Conservation (phyloP, 1,140 invertebrate genomes). For the Akabosia matsudoensis region DNA sequence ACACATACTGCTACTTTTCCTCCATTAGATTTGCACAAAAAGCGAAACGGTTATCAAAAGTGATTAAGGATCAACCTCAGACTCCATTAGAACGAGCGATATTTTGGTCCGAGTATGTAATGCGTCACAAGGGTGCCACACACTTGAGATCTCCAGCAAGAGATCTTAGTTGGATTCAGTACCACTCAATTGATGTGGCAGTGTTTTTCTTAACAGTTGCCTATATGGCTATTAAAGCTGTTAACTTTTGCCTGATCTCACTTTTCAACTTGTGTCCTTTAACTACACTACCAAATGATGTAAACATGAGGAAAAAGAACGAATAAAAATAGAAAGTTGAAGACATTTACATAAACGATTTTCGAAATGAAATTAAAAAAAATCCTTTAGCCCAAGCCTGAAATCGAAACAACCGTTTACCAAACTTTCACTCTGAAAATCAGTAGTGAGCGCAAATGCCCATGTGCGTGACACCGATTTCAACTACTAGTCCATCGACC, state of each 20-base stretch:
- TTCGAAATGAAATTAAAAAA: no score
- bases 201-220: background rate
- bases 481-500: no score
- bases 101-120: constrained; percentile 54
- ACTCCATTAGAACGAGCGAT: constrained; percentile 57
- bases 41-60: constrained; percentile 55
- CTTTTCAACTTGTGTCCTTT: background rate
- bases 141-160: constrained; percentile 42
- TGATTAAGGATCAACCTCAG: constrained; percentile 59
- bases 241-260: no score
- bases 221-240: background rate
- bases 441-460: no score
- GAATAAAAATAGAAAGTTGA: background rate
- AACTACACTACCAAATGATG: background rate
- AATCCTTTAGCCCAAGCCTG: no score
- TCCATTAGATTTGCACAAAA: constrained; percentile 53
- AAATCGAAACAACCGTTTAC: no score
- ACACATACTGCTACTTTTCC: no score
- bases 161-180: constrained; percentile 41
- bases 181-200: constrained; percentile 45
- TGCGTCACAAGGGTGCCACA: constrained; percentile 45
- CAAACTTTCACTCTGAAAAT: no score
- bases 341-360: no score
- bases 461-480: no score
- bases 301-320: background rate